Evolutionary conservation across 37 sponge, comb jelly and placozoan species (phyloP).

Genomic region (Chondrilla cf. caribensis): DNA sequence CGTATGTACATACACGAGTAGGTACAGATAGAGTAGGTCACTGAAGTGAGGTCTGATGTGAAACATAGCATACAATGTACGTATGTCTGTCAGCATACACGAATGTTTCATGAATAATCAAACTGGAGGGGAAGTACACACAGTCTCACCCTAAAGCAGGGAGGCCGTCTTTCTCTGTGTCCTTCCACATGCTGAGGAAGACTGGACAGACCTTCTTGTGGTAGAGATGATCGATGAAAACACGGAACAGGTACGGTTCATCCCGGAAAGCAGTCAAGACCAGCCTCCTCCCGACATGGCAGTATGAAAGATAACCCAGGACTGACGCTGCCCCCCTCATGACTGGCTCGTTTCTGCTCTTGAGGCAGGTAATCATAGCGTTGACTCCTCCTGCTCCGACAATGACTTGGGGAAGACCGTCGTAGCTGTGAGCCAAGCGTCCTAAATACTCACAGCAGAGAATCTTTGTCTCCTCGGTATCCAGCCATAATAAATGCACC

Average conservation of each 20-base stretch:
- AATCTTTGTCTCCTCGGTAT: conserved; percentile 53
- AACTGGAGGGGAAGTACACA: too few relatives aligned
- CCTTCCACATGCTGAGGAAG: conserved; percentile 52
- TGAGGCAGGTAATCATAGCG: conserved; percentile 48
- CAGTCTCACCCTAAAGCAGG: conserved; percentile 55
- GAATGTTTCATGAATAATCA: too few relatives aligned
- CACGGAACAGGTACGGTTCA: conserved; percentile 51
- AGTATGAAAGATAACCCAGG: conserved; percentile 77
- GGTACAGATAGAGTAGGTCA: too few relatives aligned
- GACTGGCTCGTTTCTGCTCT: conserved; percentile 39
- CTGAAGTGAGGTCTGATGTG: too few relatives aligned
- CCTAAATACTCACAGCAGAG: conserved; percentile 53
- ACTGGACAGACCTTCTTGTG: conserved; percentile 35
- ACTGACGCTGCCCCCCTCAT: conserved; percentile 53
- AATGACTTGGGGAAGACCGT: conserved; percentile 58
- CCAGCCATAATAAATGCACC: conserved; percentile 33
- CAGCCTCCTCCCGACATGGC: conserved; percentile 47
- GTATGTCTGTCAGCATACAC: too few relatives aligned
- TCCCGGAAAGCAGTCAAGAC: conserved; percentile 60
- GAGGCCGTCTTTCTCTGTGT: conserved; percentile 30
- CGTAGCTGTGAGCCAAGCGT: conserved; percentile 49
- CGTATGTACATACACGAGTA: too few relatives aligned
- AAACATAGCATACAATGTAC: too few relatives aligned
- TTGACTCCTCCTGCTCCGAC: conserved; percentile 71
- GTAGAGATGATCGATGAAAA: conserved; percentile 35